phyloP scores from a whole-genome alignment of 2,113 vertebrate genomes.

The Lophotis ruficrista region DNA sequence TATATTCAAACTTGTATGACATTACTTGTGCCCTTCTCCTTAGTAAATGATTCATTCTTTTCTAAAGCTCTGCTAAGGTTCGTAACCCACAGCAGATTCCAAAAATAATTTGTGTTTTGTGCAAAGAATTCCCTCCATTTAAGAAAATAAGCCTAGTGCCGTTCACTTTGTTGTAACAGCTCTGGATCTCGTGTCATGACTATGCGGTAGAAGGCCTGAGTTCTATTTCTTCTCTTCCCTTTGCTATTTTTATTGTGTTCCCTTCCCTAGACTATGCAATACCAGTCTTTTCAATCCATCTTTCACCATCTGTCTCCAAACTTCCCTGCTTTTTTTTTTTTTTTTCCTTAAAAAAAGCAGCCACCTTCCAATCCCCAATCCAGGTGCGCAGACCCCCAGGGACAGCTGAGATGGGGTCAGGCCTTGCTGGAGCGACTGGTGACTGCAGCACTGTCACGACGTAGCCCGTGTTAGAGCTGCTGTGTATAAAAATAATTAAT shows the following conservation, averaged over 20 bases:
- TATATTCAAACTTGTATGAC: background rate
- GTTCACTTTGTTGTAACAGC: background rate
- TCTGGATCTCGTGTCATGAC: too few species aligned
- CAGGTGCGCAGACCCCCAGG: fast-evolving
- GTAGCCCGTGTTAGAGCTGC: background rate
- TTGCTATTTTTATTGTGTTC: background rate
- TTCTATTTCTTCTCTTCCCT: background rate
- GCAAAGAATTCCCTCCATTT: background rate
- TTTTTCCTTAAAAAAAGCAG: background rate
- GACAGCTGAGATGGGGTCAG: fast-evolving
- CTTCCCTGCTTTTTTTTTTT: background rate
- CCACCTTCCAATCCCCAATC: background rate
- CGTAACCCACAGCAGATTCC: background rate
- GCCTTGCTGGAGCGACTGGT: fast-evolving
- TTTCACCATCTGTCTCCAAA: background rate
- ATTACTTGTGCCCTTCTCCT: background rate
- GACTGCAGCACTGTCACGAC: fast-evolving
- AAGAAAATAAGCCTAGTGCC: background rate
- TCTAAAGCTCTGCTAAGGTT: background rate
- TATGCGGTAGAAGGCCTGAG: too few species aligned
- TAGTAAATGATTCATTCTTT: background rate
- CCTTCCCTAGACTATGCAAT: background rate
- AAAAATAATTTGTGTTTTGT: background rate
- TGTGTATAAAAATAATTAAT: too few species aligned
- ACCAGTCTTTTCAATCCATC: background rate